These are phyloP conservation scores for Periophthalmodon schlosseri DNA, from an alignment of 2,113 vertebrate genomes.

Conservation along the genomic window DNA sequence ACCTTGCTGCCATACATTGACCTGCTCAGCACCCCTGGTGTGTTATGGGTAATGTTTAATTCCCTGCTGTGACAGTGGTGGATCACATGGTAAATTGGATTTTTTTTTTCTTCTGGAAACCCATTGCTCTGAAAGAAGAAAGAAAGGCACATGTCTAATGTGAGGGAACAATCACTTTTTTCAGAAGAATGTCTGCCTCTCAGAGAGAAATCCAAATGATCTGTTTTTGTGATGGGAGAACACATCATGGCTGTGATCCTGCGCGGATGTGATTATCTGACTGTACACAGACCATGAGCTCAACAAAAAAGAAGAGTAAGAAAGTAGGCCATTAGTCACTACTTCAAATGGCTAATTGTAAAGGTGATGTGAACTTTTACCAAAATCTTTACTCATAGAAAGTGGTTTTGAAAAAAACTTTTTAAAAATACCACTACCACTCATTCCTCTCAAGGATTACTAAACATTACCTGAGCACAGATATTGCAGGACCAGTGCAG, in stretches of 20 bases:
- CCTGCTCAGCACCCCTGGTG: slow-evolving; percentile 64
- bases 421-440: neutral
- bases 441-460: slow-evolving; percentile 50
- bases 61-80: slow-evolving; percentile 68
- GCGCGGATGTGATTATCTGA: slow-evolving; percentile 8
- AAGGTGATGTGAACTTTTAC: neutral
- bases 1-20: slow-evolving; percentile 57
- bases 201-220: slow-evolving; percentile 49
- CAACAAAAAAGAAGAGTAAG: neutral
- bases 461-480: slow-evolving; percentile 35
- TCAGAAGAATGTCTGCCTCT: slow-evolving; percentile 23
- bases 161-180: too few relatives aligned
- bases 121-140: slow-evolving; percentile 51
- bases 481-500: slow-evolving; percentile 32
- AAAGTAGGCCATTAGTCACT: neutral
- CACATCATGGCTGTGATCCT: slow-evolving; percentile 39
- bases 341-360: neutral
- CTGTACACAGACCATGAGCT: neutral
- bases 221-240: slow-evolving; percentile 49
- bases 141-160: slow-evolving; percentile 28
- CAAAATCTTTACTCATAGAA: neutral
- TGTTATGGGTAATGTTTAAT: slow-evolving; percentile 78
- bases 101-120: slow-evolving; percentile 56
- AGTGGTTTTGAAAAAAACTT: neutral
- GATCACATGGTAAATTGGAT: slow-evolving; percentile 73